Conservation (phyloP, 2,888 invertebrate species). For the Chaetogeoica ovagalla region DNA sequence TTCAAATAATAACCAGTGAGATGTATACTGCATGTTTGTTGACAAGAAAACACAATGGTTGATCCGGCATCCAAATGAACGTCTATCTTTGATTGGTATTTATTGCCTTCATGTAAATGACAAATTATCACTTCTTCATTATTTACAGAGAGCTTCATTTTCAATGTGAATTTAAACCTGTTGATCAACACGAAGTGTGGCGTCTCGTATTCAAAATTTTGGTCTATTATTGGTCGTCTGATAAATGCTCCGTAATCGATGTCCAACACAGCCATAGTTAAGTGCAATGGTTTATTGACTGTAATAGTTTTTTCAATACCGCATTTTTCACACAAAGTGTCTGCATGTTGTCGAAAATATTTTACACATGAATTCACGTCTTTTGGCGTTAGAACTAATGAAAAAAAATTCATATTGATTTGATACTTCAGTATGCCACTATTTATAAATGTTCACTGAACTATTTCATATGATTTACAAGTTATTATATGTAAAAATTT, state of each 20-base stretch:
- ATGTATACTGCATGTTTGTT: conserved; percentile 44
- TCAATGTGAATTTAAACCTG: conserved; percentile 33
- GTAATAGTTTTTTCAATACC: conserved; percentile 11
- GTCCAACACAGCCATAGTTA: conserved; percentile 31
- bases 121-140: conserved; percentile 27
- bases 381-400: conserved; percentile 13
- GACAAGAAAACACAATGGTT: conserved; percentile 35
- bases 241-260: conserved; percentile 40
- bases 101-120: conserved; percentile 41
- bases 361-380: conserved; percentile 14
- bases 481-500: neutral
- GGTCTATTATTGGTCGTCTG: conserved; percentile 2
- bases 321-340: conserved; percentile 35
- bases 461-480: neutral
- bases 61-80: conserved; percentile 18
- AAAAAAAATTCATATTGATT: conserved; percentile 22
- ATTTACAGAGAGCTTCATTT: neutral
- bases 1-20: conserved; percentile 33
- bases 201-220: conserved; percentile 10
- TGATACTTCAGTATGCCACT: no score
- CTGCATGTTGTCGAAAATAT: conserved; percentile 12
- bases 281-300: conserved; percentile 22
- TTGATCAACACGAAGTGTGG: conserved; percentile 33
- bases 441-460: neutral
- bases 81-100: conserved; percentile 29